Evolutionary conservation across 1,140 invertebrate species (phyloP).

Genomic region (Pseudomyrmex flavicornis): DNA sequence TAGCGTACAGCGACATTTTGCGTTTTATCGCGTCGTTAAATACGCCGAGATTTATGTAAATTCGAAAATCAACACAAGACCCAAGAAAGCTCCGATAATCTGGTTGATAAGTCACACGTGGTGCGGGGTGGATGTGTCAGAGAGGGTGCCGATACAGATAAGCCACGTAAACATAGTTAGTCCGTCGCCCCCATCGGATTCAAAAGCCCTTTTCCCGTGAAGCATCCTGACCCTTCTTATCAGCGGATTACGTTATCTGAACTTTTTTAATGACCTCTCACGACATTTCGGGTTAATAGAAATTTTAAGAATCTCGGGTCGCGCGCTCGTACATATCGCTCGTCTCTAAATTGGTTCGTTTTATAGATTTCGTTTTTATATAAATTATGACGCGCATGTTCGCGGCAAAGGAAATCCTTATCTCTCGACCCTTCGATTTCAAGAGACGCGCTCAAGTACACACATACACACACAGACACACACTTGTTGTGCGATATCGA

Average conservation of each 20-base stretch:
- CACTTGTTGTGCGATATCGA: neutral
- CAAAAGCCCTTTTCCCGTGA: slow-evolving; percentile 16
- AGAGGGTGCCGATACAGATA: slow-evolving; percentile 61
- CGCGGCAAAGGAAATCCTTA: slow-evolving; percentile 16
- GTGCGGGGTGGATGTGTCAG: neutral
- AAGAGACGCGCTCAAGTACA: neutral
- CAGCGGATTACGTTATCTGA: slow-evolving; percentile 66
- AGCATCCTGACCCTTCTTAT: slow-evolving; percentile 64
- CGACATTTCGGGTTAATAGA: slow-evolving; percentile 60
- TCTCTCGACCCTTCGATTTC: slow-evolving; percentile 25
- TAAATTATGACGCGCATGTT: slow-evolving; percentile 20
- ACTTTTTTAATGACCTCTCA: slow-evolving; percentile 62
- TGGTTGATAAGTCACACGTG: slow-evolving; percentile 69
- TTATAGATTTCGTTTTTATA: slow-evolving; percentile 4
- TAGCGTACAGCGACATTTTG: neutral
- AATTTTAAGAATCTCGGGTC: slow-evolving; percentile 32
- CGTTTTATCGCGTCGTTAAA: slow-evolving; percentile 35
- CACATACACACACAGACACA: neutral
- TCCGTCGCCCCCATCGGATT: slow-evolving; percentile 17
- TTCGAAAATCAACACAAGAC: slow-evolving; percentile 61
- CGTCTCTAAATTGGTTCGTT: slow-evolving; percentile 35
- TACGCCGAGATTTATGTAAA: slow-evolving; percentile 69
- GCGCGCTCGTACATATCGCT: neutral
- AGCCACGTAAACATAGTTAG: slow-evolving; percentile 63
- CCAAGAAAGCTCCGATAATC: slow-evolving; percentile 73